Percentiles rank a stretch among this genome's conserved stretches.
Conservation (phyloP, 2,113 vertebrate species). For the Origma solitaria region DNA sequence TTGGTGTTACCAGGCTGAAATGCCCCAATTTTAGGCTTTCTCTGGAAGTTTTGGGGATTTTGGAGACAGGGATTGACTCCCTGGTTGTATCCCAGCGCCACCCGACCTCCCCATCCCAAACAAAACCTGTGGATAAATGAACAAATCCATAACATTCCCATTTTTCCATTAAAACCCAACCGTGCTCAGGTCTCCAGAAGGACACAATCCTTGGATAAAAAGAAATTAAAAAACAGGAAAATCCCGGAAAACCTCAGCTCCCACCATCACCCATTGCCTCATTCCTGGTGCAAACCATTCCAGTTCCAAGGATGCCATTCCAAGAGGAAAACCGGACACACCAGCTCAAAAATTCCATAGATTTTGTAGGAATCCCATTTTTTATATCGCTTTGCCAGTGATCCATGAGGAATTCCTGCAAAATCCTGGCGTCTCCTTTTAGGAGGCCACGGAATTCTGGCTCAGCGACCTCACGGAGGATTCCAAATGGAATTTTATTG, state of each 20-base stretch:
- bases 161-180: background rate
- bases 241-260: background rate
- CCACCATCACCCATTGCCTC: background rate
- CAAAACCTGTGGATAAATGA: rapidly evolving
- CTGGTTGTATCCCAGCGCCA: background rate
- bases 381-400: background rate
- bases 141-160: background rate
- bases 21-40: background rate
- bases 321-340: background rate
- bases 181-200: rapidly evolving
- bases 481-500: background rate
- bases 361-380: background rate
- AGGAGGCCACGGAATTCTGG: conserved; percentile 28
- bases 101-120: background rate
- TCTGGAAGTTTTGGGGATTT: background rate
- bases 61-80: background rate
- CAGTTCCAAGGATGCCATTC: background rate
- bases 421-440: conserved; percentile 14
- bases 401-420: background rate
- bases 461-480: background rate
- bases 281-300: background rate
- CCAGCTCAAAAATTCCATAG: rapidly evolving
- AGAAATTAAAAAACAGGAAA: rapidly evolving
- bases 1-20: background rate
- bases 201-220: rapidly evolving